Evolutionary conservation across 2,113 vertebrate species (phyloP).

Genomic region (Meriones unguiculatus): DNA sequence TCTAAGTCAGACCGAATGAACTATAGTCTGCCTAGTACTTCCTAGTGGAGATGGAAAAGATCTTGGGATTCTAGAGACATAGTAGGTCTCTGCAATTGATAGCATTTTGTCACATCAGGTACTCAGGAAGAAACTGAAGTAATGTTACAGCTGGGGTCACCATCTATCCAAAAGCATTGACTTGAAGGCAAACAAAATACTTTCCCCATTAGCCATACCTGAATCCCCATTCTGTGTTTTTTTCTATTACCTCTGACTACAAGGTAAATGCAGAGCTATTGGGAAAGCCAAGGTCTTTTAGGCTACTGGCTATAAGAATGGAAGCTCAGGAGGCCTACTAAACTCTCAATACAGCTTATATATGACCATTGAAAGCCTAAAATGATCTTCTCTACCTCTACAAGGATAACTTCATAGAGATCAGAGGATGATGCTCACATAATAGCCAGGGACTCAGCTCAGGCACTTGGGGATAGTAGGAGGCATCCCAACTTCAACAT

Average conservation of each 20-base stretch:
- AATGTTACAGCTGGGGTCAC: background rate
- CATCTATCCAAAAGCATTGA: background rate
- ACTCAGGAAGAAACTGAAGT: background rate
- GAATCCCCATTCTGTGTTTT: background rate
- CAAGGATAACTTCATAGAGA: background rate
- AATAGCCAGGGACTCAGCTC: background rate
- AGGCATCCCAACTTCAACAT: background rate
- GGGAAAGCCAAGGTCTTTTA: background rate
- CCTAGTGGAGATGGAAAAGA: background rate
- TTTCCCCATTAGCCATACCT: background rate
- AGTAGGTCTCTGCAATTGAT: background rate
- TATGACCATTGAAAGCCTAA: background rate
- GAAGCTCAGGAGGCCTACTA: rapidly evolving
- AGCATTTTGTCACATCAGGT: background rate
- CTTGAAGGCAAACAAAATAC: background rate
- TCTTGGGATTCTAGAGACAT: background rate
- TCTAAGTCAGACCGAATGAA: background rate
- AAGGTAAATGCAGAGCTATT: background rate
- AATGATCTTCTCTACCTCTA: background rate
- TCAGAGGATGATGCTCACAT: background rate
- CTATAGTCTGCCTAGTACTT: background rate
- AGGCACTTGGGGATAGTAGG: background rate
- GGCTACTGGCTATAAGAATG: background rate
- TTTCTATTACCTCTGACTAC: background rate
- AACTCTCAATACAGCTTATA: background rate